phyloP scores from a whole-genome alignment of 2,888 invertebrate species.

The Megalurothrips usitatus region DNA sequence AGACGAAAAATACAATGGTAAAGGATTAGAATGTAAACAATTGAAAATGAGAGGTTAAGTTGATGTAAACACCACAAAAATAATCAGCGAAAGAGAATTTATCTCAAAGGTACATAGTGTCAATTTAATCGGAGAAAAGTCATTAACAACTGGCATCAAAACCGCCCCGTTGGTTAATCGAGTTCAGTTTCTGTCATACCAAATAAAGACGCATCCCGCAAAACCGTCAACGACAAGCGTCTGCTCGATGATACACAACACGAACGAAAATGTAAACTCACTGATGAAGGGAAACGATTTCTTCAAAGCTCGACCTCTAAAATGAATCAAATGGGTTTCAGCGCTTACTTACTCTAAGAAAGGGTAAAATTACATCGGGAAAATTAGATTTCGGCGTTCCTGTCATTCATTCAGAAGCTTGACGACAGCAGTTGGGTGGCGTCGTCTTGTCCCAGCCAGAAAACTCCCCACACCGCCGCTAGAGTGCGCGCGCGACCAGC shows the following conservation, averaged over 20 bases:
- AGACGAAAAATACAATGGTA: neutral
- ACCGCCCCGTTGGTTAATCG: neutral
- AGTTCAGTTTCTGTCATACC: neutral
- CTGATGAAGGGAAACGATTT: too few species aligned
- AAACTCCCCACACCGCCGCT: too few species aligned
- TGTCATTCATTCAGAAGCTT: neutral
- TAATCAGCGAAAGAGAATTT: neutral
- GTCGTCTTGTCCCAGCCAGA: neutral
- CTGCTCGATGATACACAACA: neutral
- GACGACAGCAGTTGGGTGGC: slow-evolving; percentile 3
- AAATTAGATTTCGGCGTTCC: neutral
- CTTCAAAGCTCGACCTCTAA: too few species aligned
- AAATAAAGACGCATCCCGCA: neutral
- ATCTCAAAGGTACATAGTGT: neutral
- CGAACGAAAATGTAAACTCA: too few species aligned
- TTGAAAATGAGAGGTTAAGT: neutral
- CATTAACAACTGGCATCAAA: neutral
- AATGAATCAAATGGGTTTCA: too few species aligned
- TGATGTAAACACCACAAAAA: neutral
- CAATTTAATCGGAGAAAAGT: neutral
- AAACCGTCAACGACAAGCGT: neutral
- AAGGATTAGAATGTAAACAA: slow-evolving; percentile 8
- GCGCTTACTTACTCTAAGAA: neutral
- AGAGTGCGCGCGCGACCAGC: too few species aligned
- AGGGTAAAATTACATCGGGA: neutral